Evolutionary conservation across 92 coral and sea anemone genomes (phyloP).

Genomic region (Ricordea florida): DNA sequence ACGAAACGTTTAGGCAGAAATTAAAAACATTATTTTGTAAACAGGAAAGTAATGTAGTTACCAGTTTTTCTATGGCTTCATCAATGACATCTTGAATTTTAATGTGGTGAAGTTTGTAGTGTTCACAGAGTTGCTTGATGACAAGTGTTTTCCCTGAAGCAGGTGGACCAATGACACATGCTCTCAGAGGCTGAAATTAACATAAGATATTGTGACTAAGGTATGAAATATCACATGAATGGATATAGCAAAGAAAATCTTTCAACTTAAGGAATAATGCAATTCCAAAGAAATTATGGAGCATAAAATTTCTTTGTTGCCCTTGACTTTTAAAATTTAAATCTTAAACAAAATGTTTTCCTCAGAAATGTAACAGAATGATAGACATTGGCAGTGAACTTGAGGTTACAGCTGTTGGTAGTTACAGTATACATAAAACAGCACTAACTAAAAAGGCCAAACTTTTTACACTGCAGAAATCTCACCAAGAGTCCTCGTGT

Average conservation of each 20-base stretch:
- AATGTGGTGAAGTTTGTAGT: constrained; percentile 97
- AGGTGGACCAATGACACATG: constrained; percentile 94
- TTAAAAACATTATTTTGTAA: background rate
- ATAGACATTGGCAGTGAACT: too few species aligned
- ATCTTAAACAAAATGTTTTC: too few species aligned
- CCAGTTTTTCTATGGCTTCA: constrained; percentile 91
- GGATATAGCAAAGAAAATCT: background rate
- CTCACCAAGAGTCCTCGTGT: constrained; percentile 89
- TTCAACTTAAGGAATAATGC: background rate
- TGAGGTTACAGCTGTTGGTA: too few species aligned
- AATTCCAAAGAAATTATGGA: too few species aligned
- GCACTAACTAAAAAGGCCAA: background rate
- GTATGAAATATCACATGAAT: background rate
- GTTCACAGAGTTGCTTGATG: constrained; percentile 86
- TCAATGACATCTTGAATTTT: constrained; percentile 92
- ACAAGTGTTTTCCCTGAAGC: constrained; percentile 98
- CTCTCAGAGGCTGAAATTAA: constrained; percentile 75
- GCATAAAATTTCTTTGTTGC: too few species aligned
- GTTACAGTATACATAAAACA: too few species aligned
- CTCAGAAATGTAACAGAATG: too few species aligned
- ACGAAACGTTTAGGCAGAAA: too few species aligned
- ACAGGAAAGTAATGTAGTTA: constrained; percentile 19
- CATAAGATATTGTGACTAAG: background rate
- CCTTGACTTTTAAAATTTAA: too few species aligned
- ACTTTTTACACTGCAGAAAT: background rate